Evolutionary conservation across 2,888 invertebrate species (phyloP).

Genomic region (Amphipoea oculea): DNA sequence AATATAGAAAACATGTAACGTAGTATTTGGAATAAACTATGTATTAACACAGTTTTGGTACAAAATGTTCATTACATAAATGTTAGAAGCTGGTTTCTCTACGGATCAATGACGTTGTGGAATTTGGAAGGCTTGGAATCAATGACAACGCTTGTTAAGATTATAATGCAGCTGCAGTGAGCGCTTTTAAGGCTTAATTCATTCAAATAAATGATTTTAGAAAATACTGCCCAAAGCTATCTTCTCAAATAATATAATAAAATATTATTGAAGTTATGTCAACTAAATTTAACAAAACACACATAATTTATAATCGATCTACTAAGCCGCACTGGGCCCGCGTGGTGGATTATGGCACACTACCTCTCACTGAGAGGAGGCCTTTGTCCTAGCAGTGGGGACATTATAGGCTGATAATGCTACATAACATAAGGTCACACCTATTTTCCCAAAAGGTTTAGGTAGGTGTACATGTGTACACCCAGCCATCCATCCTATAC

Average conservation of each 20-base stretch:
- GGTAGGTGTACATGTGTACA: not conserved
- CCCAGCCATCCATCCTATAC: not conserved
- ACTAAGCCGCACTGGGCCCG: not conserved
- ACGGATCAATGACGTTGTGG: slow-evolving; percentile 63
- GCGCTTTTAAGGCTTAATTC: not conserved
- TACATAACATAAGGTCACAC: not conserved
- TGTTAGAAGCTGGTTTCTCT: slow-evolving; percentile 49
- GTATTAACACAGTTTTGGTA: slow-evolving; percentile 52
- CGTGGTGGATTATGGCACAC: not conserved
- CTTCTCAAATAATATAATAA: not conserved
- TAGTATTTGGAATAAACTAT: slow-evolving; percentile 34
- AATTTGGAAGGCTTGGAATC: slow-evolving; percentile 50
- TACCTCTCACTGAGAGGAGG: not conserved
- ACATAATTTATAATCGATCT: not conserved
- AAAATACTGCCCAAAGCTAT: too few relatives aligned
- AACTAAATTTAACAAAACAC: not conserved
- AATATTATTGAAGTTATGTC: not conserved
- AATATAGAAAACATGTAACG: slow-evolving; percentile 3
- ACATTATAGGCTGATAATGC: not conserved
- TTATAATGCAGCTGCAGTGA: slow-evolving; percentile 6
- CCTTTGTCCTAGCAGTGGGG: not conserved
- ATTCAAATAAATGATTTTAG: too few relatives aligned
- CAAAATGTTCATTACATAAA: slow-evolving; percentile 60
- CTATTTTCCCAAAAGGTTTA: not conserved
- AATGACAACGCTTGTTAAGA: slow-evolving; percentile 44